Percentiles rank a stretch among this genome's conserved stretches.
Conservation (phyloP, 2,888 invertebrate species). For the Lasioglossum villosulum region DNA sequence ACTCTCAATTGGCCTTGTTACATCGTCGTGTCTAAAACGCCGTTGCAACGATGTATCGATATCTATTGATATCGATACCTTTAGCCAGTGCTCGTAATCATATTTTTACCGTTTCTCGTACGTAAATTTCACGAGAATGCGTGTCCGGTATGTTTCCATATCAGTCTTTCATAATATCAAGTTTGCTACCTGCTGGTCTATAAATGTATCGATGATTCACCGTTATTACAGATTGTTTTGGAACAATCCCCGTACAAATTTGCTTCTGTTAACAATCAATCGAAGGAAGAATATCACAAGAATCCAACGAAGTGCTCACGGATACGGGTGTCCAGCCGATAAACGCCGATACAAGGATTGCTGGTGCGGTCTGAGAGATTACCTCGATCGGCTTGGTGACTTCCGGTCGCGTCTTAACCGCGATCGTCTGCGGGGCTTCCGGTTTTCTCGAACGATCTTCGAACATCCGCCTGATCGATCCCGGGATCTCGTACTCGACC, state of each 20-base stretch:
- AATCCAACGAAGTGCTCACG: slow-evolving; percentile 4
- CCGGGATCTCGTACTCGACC: slow-evolving; percentile 71
- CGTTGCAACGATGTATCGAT: neutral
- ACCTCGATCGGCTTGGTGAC: slow-evolving; percentile 53
- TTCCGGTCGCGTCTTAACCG: slow-evolving; percentile 26
- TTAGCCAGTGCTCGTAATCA: neutral
- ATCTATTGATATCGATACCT: neutral
- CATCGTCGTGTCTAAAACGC: too few relatives aligned
- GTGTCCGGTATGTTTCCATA: neutral
- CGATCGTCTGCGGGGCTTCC: slow-evolving; percentile 48
- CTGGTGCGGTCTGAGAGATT: slow-evolving; percentile 43
- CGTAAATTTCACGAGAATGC: neutral
- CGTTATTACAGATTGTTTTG: neutral
- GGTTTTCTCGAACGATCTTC: slow-evolving; percentile 59
- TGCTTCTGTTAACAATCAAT: neutral
- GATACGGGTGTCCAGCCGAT: neutral
- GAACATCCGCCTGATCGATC: slow-evolving; percentile 54
- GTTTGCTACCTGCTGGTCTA: neutral
- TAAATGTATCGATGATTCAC: neutral
- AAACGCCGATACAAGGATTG: neutral
- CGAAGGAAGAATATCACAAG: neutral
- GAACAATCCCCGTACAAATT: neutral
- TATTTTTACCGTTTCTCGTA: neutral
- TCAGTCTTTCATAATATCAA: neutral
- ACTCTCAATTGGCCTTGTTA: too few relatives aligned